Percentiles rank a stretch among this genome's conserved stretches.
Evolutionary conservation across 1,140 invertebrate genomes (phyloP).

Genomic region (Plectrocnemia conspersa): DNA sequence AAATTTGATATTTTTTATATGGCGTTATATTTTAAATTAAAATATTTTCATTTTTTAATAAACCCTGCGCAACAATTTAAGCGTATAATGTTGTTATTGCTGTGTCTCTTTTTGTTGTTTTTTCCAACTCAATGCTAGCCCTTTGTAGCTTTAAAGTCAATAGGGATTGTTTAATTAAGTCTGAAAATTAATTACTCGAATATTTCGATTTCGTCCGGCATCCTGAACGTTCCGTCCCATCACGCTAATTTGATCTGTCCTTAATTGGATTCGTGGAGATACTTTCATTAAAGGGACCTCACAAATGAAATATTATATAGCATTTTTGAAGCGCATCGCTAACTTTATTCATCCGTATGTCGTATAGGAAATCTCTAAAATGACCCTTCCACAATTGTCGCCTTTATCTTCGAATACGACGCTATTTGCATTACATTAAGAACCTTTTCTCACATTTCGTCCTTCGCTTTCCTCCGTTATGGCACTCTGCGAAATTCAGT

Average conservation of each 20-base stretch:
- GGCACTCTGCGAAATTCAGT: neutral
- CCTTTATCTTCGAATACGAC: neutral
- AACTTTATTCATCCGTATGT: neutral
- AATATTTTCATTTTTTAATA: no score
- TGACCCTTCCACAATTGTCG: neutral
- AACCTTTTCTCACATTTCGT: no score
- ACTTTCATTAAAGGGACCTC: neutral
- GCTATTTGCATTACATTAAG: slow-evolving; percentile 9
- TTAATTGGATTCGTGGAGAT: slow-evolving; percentile 1
- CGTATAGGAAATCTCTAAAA: neutral
- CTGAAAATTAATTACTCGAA: slow-evolving; percentile 17
- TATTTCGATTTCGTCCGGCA: slow-evolving; percentile 7
- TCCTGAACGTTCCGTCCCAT: slow-evolving; percentile 7
- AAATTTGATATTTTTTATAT: no score
- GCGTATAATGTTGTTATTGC: no score
- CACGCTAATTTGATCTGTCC: slow-evolving; percentile 2
- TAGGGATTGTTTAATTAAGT: slow-evolving; percentile 17
- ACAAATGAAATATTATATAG: no score
- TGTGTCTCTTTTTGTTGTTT: no score
- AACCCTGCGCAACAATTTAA: no score
- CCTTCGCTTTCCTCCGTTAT: neutral
- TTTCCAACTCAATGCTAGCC: no score
- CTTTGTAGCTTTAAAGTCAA: no score
- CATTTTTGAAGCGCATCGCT: neutral
- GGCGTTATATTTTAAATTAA: no score